Evolutionary conservation across 1,140 invertebrate genomes (phyloP), one percentile per base, ranked within the genome.

Genomic region (Polypedilum pembai): DNA sequence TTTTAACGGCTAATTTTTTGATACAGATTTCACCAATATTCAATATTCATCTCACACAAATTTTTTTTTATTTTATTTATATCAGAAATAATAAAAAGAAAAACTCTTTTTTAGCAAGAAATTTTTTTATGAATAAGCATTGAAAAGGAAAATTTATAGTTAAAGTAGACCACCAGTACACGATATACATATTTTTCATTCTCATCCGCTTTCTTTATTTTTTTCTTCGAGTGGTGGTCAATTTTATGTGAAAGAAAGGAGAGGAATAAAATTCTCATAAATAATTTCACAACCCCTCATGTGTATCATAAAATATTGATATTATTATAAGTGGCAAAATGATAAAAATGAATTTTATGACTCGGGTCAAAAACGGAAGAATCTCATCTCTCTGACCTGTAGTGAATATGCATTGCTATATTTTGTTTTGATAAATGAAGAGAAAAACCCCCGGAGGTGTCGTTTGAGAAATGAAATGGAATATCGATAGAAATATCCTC

Each of bases 301-400:
- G 45, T 56, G 45, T 69, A 69, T 69, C 18, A 69, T 69, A 69
- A 69, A 69, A 69, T 69, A 69, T 69, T 69, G 20, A 69, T 69
- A 21, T 69, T 69, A 69, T 69, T 69, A 69, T 21, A 69, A 69
- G 65, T 69, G 65, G 15, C 65, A 69, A 33, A 69, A 69, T 69
- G 65, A 69, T 69, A 69, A 69, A 69, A 69, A 69, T 69, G 65
- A 69, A 69, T 69, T 69, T 69, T 69, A 69, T 69, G 65, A 69
- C 65, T 69, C 17, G 45, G n/a, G 45, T 17, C 65, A 20, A 7
- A 15, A 18, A 7, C n/a, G 65, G 20, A 69, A 20, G 18, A 69
- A 69, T 69, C 65, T 69, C 65, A 69, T 69, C 17, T 18, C 7
- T 69, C 8, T 20, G 20, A 69, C 65, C 65, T 20, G 20, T 8